phyloP scores from a whole-genome alignment of 2,113 vertebrate genomes.

The Trichomycterus rosablanca region DNA sequence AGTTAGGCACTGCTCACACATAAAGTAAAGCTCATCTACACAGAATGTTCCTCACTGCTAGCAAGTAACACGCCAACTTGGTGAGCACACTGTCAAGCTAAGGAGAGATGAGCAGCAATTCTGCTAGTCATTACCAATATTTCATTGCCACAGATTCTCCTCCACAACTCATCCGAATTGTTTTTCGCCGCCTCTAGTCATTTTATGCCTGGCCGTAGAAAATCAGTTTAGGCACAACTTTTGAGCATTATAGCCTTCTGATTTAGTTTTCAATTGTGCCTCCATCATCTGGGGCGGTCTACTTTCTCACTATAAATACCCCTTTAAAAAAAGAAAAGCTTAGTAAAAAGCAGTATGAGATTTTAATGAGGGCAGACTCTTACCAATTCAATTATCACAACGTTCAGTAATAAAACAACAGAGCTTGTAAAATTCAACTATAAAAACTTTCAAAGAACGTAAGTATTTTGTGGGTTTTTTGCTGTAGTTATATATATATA shows the following conservation, averaged over 20 bases:
- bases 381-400: too few relatives aligned
- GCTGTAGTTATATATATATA: too few relatives aligned
- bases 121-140: conserved; percentile 17
- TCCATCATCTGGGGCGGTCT: conserved; percentile 13
- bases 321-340: too few relatives aligned
- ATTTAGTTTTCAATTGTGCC: conserved; percentile 23
- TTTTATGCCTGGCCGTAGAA: conserved; percentile 15
- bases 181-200: conserved; percentile 12
- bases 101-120: too few relatives aligned
- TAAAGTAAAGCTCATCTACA: background rate
- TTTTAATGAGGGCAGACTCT: too few relatives aligned
- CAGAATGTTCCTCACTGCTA: background rate
- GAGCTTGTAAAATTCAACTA: too few relatives aligned
- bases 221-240: conserved; percentile 10
- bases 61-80: background rate
- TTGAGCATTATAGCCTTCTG: background rate
- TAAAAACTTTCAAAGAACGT: too few relatives aligned
- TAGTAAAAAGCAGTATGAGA: too few relatives aligned
- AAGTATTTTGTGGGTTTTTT: too few relatives aligned
- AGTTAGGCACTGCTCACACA: conserved; percentile 7
- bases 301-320: conserved; percentile 15
- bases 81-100: background rate
- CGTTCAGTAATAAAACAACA: too few relatives aligned
- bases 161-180: background rate
- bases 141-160: conserved; percentile 1